phyloP scores from a whole-genome alignment of 2,888 invertebrate genomes.

The Hydraecia micacea region DNA sequence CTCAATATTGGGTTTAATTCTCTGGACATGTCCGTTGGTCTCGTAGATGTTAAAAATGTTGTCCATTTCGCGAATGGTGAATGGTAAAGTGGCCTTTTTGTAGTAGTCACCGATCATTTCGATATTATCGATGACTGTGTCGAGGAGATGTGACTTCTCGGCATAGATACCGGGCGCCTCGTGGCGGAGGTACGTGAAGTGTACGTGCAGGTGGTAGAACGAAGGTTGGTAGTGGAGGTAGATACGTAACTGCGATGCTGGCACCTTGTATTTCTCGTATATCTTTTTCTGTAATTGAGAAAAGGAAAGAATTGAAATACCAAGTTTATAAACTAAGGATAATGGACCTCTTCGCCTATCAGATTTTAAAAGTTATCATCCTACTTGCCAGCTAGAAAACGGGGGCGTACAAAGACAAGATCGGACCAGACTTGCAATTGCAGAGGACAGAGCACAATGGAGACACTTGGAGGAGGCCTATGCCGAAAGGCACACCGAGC shows the following conservation, averaged over 20 bases:
- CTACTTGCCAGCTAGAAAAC: no score
- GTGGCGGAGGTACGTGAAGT: slow-evolving; percentile 95
- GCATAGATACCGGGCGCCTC: slow-evolving; percentile 95
- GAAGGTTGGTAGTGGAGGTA: slow-evolving; percentile 99
- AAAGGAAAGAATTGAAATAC: neutral
- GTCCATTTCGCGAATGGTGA: slow-evolving; percentile 94
- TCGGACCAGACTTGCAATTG: no score
- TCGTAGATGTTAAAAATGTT: slow-evolving; percentile 92
- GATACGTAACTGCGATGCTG: slow-evolving; percentile 93
- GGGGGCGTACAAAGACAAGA: no score
- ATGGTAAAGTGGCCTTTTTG: slow-evolving; percentile 94
- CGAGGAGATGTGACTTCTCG: slow-evolving; percentile 96
- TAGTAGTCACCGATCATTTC: slow-evolving; percentile 96
- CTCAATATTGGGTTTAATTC: slow-evolving; percentile 79
- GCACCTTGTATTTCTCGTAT: slow-evolving; percentile 93
- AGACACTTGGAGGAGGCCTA: no score
- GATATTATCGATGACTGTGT: slow-evolving; percentile 97
- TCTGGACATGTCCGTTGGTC: slow-evolving; percentile 88
- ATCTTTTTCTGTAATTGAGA: slow-evolving; percentile 92
- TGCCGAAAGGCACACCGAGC: no score
- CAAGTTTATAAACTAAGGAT: no score
- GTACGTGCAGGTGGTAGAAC: slow-evolving; percentile 98
- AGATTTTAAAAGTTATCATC: no score
- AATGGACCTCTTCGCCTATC: no score
- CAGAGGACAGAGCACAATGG: no score